These are phyloP conservation scores for Microdon myrmicae DNA, from an alignment of 2,888 invertebrate genomes.

Conservation along the genomic window DNA sequence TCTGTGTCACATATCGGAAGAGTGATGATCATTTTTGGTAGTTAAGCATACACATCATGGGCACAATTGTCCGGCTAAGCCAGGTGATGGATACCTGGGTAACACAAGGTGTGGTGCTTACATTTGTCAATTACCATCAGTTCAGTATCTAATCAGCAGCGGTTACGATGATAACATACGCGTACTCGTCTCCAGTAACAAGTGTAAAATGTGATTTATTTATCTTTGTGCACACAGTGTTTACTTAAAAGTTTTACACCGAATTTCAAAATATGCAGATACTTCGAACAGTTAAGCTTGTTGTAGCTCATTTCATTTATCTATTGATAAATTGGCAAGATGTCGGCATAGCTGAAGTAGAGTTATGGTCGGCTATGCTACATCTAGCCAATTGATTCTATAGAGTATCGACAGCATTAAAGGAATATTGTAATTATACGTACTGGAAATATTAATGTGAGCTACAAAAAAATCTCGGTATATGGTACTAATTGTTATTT, in stretches of 20 bases:
- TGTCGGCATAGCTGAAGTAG: conserved; percentile 68
- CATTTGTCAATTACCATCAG: conserved; percentile 58
- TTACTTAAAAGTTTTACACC: conserved; percentile 12
- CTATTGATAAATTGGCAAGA: conserved; percentile 67
- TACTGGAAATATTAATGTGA: no score
- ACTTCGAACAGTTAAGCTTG: background rate
- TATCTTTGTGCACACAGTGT: conserved; percentile 12
- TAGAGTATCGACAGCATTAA: no score
- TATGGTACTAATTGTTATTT: no score
- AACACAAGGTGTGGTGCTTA: conserved; percentile 64
- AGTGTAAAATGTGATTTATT: conserved; percentile 27
- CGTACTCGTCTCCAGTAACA: conserved; percentile 24
- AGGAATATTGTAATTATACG: no score
- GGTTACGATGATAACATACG: conserved; percentile 58
- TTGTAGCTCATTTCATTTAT: conserved; percentile 19
- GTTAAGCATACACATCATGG: conserved; percentile 9
- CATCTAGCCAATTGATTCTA: conserved; percentile 67
- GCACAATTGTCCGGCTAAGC: conserved; percentile 29
- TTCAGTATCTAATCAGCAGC: conserved; percentile 66
- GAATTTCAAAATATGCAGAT: no score
- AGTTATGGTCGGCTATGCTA: conserved; percentile 66
- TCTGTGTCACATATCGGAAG: conserved; percentile 35
- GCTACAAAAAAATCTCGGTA: no score
- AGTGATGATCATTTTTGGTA: conserved; percentile 47
- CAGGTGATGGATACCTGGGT: conserved; percentile 32